A percentile compares a stretch with the other conserved stretches of the same genome.
Evolutionary conservation across 2,113 vertebrate species (phyloP).

Genomic region (Apodemus sylvaticus): DNA sequence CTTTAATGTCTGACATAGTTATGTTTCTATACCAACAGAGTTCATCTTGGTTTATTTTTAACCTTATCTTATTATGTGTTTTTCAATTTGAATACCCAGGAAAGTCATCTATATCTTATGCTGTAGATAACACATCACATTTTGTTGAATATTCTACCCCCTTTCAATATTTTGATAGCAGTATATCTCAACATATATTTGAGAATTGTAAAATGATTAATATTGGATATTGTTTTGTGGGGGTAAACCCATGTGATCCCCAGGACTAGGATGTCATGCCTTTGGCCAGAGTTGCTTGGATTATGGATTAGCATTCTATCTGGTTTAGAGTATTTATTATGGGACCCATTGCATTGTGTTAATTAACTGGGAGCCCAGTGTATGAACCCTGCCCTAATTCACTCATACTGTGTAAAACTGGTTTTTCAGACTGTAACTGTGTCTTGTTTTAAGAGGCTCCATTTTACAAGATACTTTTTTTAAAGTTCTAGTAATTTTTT

Average conservation of each 20-base stretch:
- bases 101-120: background rate
- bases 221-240: background rate
- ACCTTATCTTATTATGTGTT: background rate
- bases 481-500: no score
- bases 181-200: background rate
- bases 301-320: background rate
- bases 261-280: background rate
- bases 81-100: background rate
- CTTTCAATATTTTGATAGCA: constrained; percentile 9
- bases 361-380: background rate
- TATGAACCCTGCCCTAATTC: background rate
- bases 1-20: background rate
- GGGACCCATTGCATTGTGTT: background rate
- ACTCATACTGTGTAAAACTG: background rate
- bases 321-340: background rate
- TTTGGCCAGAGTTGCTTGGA: background rate
- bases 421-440: background rate
- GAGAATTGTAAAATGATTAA: background rate
- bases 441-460: background rate
- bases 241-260: background rate
- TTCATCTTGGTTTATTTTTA: background rate
- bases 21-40: background rate
- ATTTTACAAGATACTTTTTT: background rate
- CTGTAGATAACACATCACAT: background rate
- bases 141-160: background rate